A percentile compares a stretch with the other conserved stretches of the same genome.
Conservation (phyloP, 2,888 invertebrate species). For the Copidosoma aretas region DNA sequence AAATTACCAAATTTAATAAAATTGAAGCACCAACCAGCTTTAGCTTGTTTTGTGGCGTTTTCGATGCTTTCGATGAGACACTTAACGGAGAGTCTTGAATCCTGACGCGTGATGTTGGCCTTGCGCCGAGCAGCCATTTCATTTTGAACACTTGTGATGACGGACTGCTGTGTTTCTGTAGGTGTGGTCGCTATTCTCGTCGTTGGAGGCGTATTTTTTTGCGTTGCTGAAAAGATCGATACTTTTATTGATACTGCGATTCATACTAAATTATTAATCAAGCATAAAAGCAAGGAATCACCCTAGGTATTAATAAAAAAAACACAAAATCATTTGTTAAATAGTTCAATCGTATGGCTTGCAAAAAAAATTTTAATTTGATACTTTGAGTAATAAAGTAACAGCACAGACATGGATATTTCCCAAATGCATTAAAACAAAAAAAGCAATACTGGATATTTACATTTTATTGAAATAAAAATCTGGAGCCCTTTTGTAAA, state of each 20-base stretch:
- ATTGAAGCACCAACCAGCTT: constrained; percentile 61
- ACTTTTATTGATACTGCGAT: no score
- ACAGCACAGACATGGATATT: not conserved
- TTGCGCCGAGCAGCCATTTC: constrained; percentile 69
- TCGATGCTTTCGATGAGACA: constrained; percentile 91
- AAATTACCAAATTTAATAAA: not conserved
- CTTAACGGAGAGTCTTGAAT: constrained; percentile 86
- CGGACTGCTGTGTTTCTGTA: constrained; percentile 65
- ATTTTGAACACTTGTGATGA: constrained; percentile 66
- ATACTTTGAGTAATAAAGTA: constrained; percentile 17
- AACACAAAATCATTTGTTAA: constrained; percentile 31
- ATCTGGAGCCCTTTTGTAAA: not conserved
- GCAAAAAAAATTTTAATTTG: constrained; percentile 17
- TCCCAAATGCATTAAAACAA: not conserved
- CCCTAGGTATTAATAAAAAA: constrained; percentile 4
- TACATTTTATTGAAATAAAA: not conserved
- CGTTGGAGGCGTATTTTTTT: constrained; percentile 51
- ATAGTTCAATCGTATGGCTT: constrained; percentile 6
- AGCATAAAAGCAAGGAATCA: constrained; percentile 39
- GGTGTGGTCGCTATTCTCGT: constrained; percentile 59
- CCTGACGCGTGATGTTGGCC: constrained; percentile 68
- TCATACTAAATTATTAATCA: constrained; percentile 7
- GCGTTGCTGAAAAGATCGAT: constrained; percentile 27
- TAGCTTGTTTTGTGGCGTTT: constrained; percentile 79
- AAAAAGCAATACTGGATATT: not conserved